A percentile compares a stretch with the other conserved stretches of the same genome.
Conservation (phyloP, 2,797 vertebrate genomes). For the Smutsia temminckii region DNA sequence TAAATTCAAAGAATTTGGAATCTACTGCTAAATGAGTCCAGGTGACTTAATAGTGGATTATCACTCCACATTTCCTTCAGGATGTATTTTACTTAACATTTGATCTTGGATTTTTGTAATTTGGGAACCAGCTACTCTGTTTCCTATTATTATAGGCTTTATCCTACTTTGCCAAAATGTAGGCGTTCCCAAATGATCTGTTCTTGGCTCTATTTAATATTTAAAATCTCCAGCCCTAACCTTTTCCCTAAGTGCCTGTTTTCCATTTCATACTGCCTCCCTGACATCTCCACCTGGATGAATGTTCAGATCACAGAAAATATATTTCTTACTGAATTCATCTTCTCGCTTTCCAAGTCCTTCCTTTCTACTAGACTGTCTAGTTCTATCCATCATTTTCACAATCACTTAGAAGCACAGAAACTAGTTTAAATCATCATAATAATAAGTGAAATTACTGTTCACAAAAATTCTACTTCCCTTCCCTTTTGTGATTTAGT, state of each 20-base stretch:
- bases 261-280: conserved; percentile 49
- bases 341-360: conserved; percentile 21
- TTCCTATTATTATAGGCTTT: background rate
- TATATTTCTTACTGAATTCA: conserved; percentile 51
- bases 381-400: conserved; percentile 34
- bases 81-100: background rate
- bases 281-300: conserved; percentile 6
- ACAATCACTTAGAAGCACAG: background rate
- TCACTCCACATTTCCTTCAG: background rate
- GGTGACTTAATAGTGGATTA: background rate
- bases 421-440: background rate
- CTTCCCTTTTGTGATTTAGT: background rate
- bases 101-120: background rate
- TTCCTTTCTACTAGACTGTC: conserved; percentile 24
- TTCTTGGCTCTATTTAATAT: conserved; percentile 29
- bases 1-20: background rate
- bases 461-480: background rate
- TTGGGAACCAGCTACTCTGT: background rate
- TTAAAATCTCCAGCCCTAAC: conserved; percentile 1
- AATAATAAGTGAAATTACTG: background rate
- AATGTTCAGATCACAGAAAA: conserved; percentile 56
- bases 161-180: background rate
- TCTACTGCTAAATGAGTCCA: background rate
- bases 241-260: conserved; percentile 15
- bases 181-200: background rate